phyloP scores from a whole-genome alignment of 2,888 invertebrate genomes.

The Stenurella melanura region DNA sequence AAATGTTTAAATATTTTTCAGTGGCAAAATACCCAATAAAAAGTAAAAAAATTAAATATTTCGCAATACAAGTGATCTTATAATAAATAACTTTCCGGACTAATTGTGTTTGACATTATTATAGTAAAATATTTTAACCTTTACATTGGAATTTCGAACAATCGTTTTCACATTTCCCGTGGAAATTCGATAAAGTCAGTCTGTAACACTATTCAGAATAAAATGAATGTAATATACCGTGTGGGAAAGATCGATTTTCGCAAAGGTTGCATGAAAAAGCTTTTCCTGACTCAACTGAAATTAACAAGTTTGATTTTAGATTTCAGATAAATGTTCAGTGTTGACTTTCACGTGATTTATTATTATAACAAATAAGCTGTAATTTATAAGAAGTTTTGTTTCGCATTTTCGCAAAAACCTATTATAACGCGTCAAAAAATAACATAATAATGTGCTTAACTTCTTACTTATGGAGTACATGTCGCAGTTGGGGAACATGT shows the following conservation, averaged over 20 bases:
- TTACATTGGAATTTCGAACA: conserved; percentile 13
- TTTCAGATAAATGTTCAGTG: conserved; percentile 62
- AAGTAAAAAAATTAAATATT: not conserved
- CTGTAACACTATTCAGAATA: conserved; percentile 10
- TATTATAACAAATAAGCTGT: conserved; percentile 52
- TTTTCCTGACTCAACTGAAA: conserved; percentile 61
- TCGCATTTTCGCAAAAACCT: conserved; percentile 5
- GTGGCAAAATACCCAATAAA: too few relatives aligned
- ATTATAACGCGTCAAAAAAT: conserved; percentile 10
- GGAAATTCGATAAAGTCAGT: conserved; percentile 15
- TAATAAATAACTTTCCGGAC: conserved; percentile 7
- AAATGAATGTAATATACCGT: conserved; percentile 24
- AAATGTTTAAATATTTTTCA: too few relatives aligned
- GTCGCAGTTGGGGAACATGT: not conserved
- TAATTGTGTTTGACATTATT: conserved; percentile 35
- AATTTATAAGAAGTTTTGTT: conserved; percentile 15
- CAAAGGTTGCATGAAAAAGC: conserved; percentile 57
- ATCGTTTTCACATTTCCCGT: conserved; percentile 23
- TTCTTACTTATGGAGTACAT: conserved; percentile 8
- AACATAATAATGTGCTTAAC: conserved; percentile 3
- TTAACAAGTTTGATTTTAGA: conserved; percentile 65
- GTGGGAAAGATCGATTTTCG: conserved; percentile 56
- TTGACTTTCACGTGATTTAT: conserved; percentile 64
- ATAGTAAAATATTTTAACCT: conserved; percentile 24
- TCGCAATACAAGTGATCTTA: not conserved